Evolutionary conservation across 2,888 invertebrate species (phyloP).

Genomic region (Hetaerina titia): DNA sequence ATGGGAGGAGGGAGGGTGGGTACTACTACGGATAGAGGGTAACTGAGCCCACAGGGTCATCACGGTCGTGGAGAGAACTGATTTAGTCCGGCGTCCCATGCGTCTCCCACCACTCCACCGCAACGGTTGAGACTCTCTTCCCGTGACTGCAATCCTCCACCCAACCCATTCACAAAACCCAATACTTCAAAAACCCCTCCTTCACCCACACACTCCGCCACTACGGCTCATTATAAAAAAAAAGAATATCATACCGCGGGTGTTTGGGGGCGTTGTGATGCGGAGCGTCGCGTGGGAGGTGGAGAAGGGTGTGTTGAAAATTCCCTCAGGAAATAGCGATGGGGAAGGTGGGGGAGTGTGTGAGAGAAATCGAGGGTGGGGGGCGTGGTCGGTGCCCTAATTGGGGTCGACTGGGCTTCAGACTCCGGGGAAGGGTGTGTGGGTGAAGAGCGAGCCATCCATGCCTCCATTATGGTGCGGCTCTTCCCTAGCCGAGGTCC

Average conservation of each 20-base stretch:
- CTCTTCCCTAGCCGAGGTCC: not conserved
- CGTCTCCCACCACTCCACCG: not conserved
- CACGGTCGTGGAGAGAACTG: not conserved
- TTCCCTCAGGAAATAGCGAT: not conserved
- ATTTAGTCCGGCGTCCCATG: not conserved
- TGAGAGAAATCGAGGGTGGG: not conserved
- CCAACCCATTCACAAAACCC: not conserved
- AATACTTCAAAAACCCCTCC: not conserved
- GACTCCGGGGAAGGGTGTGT: slow-evolving; percentile 59
- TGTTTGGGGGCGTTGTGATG: slow-evolving; percentile 34
- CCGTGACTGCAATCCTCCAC: not conserved
- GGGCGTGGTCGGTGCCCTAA: slow-evolving; percentile 10
- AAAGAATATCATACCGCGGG: not conserved
- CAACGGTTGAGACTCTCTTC: not conserved
- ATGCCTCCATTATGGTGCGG: not conserved
- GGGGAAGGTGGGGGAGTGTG: not conserved
- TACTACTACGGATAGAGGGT: not conserved
- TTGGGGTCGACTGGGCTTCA: slow-evolving; percentile 67
- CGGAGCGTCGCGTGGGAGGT: slow-evolving; percentile 60
- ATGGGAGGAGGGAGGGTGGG: not conserved
- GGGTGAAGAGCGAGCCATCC: not conserved
- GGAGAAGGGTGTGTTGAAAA: slow-evolving; percentile 66
- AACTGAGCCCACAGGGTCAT: not conserved
- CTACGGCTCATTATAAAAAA: not conserved
- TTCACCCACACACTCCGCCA: not conserved